Evolutionary conservation across 2,113 vertebrate genomes (phyloP).

Genomic region (Alethe diademata): DNA sequence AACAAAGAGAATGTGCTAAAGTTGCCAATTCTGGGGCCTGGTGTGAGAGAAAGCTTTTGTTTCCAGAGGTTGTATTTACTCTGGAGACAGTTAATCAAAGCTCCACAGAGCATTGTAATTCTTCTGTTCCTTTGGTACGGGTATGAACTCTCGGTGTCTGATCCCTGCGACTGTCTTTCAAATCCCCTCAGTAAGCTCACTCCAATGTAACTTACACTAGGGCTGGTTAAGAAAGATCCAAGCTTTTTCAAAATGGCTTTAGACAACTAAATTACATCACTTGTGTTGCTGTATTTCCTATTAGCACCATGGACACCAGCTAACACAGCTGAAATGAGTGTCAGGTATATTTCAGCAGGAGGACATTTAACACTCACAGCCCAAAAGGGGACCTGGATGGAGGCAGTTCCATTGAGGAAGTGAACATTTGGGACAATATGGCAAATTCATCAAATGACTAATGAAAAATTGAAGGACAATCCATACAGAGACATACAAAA

Average conservation of each 20-base stretch:
- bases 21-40: constrained; percentile 65
- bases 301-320: constrained; percentile 47
- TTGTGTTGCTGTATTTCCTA: background rate
- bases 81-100: constrained; percentile 69
- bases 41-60: constrained; percentile 67
- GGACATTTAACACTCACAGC: background rate
- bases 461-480: background rate
- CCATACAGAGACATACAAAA: background rate
- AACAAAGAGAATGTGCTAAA: constrained; percentile 70
- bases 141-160: constrained; percentile 34
- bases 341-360: background rate
- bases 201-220: constrained; percentile 5
- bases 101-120: constrained; percentile 52
- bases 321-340: background rate
- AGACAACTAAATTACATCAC: constrained; percentile 14
- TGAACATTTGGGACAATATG: background rate
- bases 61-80: constrained; percentile 67
- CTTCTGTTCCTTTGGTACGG: constrained; percentile 9
- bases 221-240: background rate
- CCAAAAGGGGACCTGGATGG: background rate
- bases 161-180: constrained; percentile 17
- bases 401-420: background rate
- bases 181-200: constrained; percentile 19
- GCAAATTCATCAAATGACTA: background rate
- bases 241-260: constrained; percentile 26